Base-by-base conservation (phyloP, 2,113 vertebrate species). In the Crypturellus undulatus region DNA sequence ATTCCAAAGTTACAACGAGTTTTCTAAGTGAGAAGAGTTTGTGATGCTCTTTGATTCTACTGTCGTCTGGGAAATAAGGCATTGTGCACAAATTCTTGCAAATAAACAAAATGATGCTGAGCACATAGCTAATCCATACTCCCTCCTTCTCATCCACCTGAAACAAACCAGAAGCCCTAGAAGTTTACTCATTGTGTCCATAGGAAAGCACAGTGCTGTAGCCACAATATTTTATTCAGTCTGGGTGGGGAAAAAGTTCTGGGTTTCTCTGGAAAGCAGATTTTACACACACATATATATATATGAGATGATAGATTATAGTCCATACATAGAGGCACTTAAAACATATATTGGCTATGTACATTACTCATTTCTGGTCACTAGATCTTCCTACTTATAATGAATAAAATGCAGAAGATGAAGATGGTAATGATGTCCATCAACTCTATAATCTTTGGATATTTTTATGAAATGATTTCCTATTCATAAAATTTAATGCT, bases 391-490 rank as follows among this genome's bases (percentile, higher is more conserved):
- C 16, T 68, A 52, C 43, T 56, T 88, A 52, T 62, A 81, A n/a
- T 71, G 84, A 69, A 79, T 47, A 73, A 3, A 1, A 34, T 59
- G 54, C 38, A 84, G 20, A 25, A 68, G 43, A 58, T 62, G 47
- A 76, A 86, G 42, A 58, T 49, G 89, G 78, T 92, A 84, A 82
- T 84, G 80, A 40, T 45, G 76, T 10, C 2, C 20, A 63, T 52
- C 89, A 92, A 93, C 80, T 84, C 54, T 91, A 84, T 9, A 49
- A 68, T 64, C 65, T 88, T 93, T 75, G 79, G 75, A 30, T 71
- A 17, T 56, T 95, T 95, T 92, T 92, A 90, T 89, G 63, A 68
- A 49, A 36, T 2, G 30, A 86, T 95, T 88, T 92, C 60, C 60
- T 7, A 79, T 36, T 32, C 51, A 86, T 90, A 86, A 88, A 88